Conservation (phyloP, 2,888 invertebrate species). For the Troides oblongomaculatus region DNA sequence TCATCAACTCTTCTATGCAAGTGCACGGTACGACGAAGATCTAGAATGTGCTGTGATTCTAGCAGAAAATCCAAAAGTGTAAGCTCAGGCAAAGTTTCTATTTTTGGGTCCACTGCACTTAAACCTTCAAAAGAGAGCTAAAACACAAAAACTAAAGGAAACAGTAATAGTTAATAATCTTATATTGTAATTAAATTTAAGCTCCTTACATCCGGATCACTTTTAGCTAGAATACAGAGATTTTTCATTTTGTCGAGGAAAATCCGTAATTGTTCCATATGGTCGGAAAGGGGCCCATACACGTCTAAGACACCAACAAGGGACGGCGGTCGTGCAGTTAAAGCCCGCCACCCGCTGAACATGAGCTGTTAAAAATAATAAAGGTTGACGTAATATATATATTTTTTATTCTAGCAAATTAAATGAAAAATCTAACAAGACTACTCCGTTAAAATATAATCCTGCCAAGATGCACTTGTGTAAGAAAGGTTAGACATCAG, state of each 20-base stretch:
- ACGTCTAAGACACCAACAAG: conserved; percentile 67
- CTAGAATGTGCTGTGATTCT: conserved; percentile 58
- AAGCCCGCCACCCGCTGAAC: conserved; percentile 58
- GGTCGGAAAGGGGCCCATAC: conserved; percentile 54
- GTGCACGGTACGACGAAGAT: conserved; percentile 52
- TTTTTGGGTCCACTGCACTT: conserved; percentile 62
- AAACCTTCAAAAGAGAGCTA: conserved; percentile 65
- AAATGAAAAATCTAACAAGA: too few relatives aligned
- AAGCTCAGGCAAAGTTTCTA: conserved; percentile 71
- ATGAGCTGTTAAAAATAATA: conserved; percentile 39
- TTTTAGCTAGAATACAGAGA: conserved; percentile 49
- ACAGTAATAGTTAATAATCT: too few relatives aligned
- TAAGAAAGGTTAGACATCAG: too few relatives aligned
- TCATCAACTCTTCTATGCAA: conserved; percentile 70
- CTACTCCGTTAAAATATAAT: too few relatives aligned
- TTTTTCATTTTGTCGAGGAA: conserved; percentile 62
- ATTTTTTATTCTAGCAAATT: too few relatives aligned
- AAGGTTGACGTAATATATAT: too few relatives aligned
- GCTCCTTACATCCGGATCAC: conserved; percentile 48
- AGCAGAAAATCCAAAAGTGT: conserved; percentile 69
- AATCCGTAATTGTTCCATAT: conserved; percentile 65
- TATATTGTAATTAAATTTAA: background rate
- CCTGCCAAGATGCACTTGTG: too few relatives aligned
- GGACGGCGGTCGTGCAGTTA: conserved; percentile 65
- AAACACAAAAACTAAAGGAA: conserved; percentile 13